Percentiles rank a stretch among this genome's conserved stretches.
phyloP scores from a whole-genome alignment of 2,797 vertebrate species.

The Oreonectes daqikongensis region DNA sequence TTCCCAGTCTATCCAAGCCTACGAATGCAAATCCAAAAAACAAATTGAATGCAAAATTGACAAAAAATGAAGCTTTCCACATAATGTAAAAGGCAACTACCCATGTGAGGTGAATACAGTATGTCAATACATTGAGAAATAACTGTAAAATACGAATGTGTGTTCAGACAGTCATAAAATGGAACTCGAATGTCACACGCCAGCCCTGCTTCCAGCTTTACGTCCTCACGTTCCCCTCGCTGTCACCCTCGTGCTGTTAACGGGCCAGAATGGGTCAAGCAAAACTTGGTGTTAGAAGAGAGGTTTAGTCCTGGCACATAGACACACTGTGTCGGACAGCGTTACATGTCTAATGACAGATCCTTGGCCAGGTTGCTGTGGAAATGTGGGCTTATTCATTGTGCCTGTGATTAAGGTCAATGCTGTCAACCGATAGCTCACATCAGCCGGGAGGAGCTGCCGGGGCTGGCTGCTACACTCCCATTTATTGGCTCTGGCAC shows the following conservation, averaged over 20 bases:
- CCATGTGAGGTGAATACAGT: background rate
- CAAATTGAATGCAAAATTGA: conserved; percentile 24
- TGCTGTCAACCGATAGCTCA: conserved; percentile 41
- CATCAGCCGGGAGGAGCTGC: conserved; percentile 30
- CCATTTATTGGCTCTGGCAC: conserved; percentile 46
- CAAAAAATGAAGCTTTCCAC: background rate
- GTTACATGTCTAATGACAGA: conserved; percentile 15
- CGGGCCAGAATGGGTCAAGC: conserved; percentile 44
- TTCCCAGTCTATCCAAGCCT: background rate
- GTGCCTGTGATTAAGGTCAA: conserved; percentile 57
- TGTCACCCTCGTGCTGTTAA: conserved; percentile 38
- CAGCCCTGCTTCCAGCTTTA: conserved; percentile 25
- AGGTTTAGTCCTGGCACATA: conserved; percentile 19
- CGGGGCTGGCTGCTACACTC: conserved; percentile 24
- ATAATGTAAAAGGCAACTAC: conserved; percentile 12
- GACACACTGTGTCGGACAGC: conserved; percentile 50
- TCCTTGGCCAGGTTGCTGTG: conserved; percentile 40
- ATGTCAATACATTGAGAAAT: conserved; percentile 6
- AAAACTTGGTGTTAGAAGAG: conserved; percentile 41
- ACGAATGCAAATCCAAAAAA: background rate
- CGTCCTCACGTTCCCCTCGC: conserved; percentile 23
- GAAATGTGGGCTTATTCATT: conserved; percentile 45
- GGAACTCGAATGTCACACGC: conserved; percentile 38
- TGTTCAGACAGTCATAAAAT: conserved; percentile 30
- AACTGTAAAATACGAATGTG: conserved; percentile 25